Evolutionary conservation across 2,888 invertebrate genomes (phyloP).

Genomic region (Saturnia pavonia): DNA sequence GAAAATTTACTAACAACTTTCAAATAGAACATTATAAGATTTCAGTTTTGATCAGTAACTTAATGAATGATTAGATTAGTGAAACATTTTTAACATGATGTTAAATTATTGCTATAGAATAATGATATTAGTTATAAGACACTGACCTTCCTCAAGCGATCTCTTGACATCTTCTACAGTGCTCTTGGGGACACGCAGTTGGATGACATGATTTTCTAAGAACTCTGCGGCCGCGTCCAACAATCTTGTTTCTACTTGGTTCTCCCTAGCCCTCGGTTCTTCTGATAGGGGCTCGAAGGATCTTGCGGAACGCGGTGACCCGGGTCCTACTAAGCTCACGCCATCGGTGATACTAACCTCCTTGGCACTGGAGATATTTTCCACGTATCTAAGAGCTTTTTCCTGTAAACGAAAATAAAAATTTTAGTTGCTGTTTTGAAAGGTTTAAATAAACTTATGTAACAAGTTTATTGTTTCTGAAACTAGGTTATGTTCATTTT

Average conservation of each 20-base stretch:
- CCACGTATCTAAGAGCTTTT: conserved; percentile 86
- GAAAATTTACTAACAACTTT: no score
- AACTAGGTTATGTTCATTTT: neutral
- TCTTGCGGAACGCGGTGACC: conserved; percentile 81
- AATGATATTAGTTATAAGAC: no score
- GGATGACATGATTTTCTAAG: conserved; percentile 90
- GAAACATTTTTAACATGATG: no score
- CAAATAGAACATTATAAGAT: no score
- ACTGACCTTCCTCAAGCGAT: conserved; percentile 90
- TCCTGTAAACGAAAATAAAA: conserved; percentile 75
- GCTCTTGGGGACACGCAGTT: conserved; percentile 89
- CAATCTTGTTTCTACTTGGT: conserved; percentile 87
- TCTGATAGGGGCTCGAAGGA: conserved; percentile 85
- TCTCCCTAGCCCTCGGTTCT: conserved; percentile 87
- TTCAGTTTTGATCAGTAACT: no score
- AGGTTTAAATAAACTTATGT: neutral
- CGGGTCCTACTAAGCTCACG: conserved; percentile 77
- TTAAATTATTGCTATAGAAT: neutral
- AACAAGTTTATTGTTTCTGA: neutral
- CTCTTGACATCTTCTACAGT: conserved; percentile 88
- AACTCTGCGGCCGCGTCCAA: conserved; percentile 89
- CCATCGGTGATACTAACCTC: conserved; percentile 83
- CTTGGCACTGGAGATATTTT: conserved; percentile 74
- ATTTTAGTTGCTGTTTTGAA: neutral
- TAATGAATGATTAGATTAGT: no score